Evolutionary conservation across 2,113 vertebrate species (phyloP).

Genomic region (Harpagus bidentatus): DNA sequence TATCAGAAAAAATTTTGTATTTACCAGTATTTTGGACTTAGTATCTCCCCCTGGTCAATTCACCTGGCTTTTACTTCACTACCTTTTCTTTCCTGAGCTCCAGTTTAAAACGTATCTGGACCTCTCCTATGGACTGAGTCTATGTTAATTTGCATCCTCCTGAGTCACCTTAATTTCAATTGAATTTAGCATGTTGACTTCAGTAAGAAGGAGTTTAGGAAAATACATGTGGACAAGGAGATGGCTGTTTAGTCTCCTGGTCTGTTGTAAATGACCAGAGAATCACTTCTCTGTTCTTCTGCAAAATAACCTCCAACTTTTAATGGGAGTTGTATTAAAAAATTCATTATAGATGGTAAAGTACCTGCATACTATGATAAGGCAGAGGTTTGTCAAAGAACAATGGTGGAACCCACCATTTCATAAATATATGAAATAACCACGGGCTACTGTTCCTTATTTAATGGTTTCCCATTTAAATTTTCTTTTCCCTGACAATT

Average conservation of each 20-base stretch:
- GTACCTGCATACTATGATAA: background rate
- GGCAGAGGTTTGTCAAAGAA: background rate
- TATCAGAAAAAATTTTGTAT: background rate
- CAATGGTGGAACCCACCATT: background rate
- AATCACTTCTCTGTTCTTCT: background rate
- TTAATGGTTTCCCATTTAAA: background rate
- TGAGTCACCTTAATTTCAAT: background rate
- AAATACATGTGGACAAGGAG: background rate
- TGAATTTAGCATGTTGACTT: background rate
- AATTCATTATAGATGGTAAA: background rate
- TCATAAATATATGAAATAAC: background rate
- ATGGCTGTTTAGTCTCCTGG: background rate
- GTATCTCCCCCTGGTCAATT: background rate
- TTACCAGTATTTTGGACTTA: background rate
- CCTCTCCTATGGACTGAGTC: background rate
- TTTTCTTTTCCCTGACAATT: background rate
- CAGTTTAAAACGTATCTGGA: background rate
- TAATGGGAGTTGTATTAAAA: background rate
- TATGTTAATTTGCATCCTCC: background rate
- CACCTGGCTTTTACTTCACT: background rate
- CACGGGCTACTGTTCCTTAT: fast-evolving
- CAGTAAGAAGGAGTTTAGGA: background rate
- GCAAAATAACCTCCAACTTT: background rate
- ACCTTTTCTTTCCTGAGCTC: background rate
- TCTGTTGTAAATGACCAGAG: background rate